phyloP scores from a whole-genome alignment of 2,113 vertebrate species.

The Macrotus californicus region DNA sequence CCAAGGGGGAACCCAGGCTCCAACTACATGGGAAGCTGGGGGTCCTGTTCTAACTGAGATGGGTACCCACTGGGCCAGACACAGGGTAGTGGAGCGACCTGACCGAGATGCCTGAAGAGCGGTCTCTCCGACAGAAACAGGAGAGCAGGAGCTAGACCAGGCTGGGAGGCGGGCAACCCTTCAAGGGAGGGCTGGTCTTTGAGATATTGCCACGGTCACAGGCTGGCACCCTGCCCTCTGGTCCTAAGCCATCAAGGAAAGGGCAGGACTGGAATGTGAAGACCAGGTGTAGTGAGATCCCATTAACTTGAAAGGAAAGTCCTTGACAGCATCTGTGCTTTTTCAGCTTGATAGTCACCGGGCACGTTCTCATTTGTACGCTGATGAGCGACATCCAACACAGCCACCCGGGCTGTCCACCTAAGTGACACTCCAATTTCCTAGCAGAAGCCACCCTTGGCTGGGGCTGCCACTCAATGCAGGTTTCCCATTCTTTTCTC shows the following conservation, averaged over 20 bases:
- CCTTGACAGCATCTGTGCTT: no score
- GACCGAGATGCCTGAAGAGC: no score
- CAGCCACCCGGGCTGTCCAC: accelerated
- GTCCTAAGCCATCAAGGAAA: not conserved
- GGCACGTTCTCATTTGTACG: accelerated
- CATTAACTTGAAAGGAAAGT: not conserved
- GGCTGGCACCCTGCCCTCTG: not conserved
- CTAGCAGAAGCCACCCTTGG: not conserved
- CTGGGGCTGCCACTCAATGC: not conserved
- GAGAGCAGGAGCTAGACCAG: not conserved
- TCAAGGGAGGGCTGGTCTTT: not conserved
- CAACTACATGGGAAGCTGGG: accelerated
- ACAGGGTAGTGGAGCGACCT: not conserved
- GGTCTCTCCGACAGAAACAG: not conserved
- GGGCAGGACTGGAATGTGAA: not conserved
- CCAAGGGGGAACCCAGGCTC: not conserved
- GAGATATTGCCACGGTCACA: not conserved
- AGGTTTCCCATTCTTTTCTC: not conserved
- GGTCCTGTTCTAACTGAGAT: not conserved
- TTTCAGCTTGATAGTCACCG: no score
- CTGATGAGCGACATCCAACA: accelerated
- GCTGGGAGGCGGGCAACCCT: not conserved
- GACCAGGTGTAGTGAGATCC: not conserved
- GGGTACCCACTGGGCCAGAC: not conserved
- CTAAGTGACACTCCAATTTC: not conserved